Evolutionary conservation across 2,113 vertebrate species (phyloP), one percentile per base, ranked within the genome.

Genomic region (Capreolus pygargus): DNA sequence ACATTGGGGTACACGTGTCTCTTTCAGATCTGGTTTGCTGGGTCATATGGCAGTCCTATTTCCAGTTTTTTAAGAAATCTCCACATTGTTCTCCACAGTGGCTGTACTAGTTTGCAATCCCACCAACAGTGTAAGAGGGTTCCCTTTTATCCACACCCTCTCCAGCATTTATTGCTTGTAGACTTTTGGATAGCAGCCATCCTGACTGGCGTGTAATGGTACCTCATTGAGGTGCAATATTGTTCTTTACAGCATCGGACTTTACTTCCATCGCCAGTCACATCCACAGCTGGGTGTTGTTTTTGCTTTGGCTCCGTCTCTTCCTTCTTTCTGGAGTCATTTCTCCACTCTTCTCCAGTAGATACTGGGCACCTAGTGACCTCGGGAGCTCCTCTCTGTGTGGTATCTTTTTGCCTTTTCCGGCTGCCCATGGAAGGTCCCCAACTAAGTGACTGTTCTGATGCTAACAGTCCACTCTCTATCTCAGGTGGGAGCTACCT

Each of bases 361-460:
- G 9, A 21, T 70, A 70, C 2, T 70, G 64, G n/a, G 64, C 4
- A 70, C 64, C 64, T 70, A 70, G 17, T 70, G 64, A 70, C n/a
- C n/a, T 21, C 17, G 8, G 64, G 10, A 36, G 64, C 36, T 36
- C n/a, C 36, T 36, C 64, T 70, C 36, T 70, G 17, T 36, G n/a
- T 70, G n/a, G 5, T 36, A 70, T 21, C 64, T 67, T 70, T 70
- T 36, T 36, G 64, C 64, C 64, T 70, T 36, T 70, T 70, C 64
- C 21, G 5, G 21, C n/a, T 70, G n/a, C 36, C 36, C 64, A 36
- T 70, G 84, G 79, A 67, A 39, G 47, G 7, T 6, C 5, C 76
- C 89, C 83, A 50, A 85, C 76, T 79, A 74, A 96, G 94, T 94
- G 85, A 67, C 86, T 76, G 88, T 54, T 95, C 55, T 57, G 89